Conservation (phyloP, 2,888 invertebrate genomes). For the Acronicta psi region DNA sequence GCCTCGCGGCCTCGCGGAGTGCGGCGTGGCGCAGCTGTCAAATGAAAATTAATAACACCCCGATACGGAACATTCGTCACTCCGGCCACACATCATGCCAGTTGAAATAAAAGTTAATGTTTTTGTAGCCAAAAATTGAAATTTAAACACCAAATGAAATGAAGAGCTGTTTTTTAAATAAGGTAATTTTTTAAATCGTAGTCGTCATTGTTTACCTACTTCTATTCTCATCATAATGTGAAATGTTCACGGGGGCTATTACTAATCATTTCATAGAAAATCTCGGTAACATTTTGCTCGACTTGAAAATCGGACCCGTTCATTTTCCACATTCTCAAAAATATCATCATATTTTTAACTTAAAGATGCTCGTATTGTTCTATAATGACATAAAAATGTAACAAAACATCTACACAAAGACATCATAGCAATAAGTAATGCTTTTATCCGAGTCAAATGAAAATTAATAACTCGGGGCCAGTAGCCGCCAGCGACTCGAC, state of each 20-base stretch:
- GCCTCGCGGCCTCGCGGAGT: conserved; percentile 59
- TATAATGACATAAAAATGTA: conserved; percentile 4
- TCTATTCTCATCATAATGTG: too few relatives aligned
- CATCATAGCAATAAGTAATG: conserved; percentile 60
- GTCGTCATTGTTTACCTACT: too few relatives aligned
- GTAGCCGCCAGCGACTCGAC: conserved; percentile 60
- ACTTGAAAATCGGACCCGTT: too few relatives aligned
- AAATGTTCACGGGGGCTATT: too few relatives aligned
- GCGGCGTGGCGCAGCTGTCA: conserved; percentile 67
- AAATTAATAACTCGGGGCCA: conserved; percentile 76
- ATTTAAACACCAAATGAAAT: conserved; percentile 10
- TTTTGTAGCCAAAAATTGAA: conserved; percentile 24
- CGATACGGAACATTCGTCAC: conserved; percentile 59
- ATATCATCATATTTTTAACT: too few relatives aligned
- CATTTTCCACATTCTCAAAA: too few relatives aligned
- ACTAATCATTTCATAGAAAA: too few relatives aligned
- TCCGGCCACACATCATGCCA: conserved; percentile 47
- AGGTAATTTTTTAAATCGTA: too few relatives aligned
- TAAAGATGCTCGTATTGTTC: too few relatives aligned
- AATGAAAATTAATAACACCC: conserved; percentile 82
- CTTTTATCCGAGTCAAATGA: conserved; percentile 76
- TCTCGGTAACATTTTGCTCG: too few relatives aligned
- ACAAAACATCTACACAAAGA: conserved; percentile 55
- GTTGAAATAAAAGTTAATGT: conserved; percentile 37
- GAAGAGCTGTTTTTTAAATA: neutral